Percentiles rank a stretch among this genome's conserved stretches.
Evolutionary conservation across 1,140 invertebrate species (phyloP).

Genomic region (Halictus rubicundus): DNA sequence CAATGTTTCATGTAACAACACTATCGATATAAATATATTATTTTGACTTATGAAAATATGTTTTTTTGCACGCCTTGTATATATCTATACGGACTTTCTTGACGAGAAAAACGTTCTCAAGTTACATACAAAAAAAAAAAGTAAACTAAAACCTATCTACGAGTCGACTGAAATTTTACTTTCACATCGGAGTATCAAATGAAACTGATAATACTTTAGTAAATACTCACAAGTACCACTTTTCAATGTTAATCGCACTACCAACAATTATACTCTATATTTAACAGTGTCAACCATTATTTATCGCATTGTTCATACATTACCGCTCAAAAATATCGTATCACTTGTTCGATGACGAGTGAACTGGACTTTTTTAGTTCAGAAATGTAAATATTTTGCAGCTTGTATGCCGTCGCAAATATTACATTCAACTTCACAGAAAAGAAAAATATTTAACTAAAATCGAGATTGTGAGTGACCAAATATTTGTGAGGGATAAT

Average conservation of each 20-base stretch:
- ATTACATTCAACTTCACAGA: too few relatives aligned
- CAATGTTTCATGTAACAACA: constrained; percentile 7
- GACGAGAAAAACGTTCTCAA: not conserved
- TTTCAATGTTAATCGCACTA: not conserved
- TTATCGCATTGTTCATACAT: not conserved
- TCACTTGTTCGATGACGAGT: too few relatives aligned
- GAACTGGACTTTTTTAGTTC: too few relatives aligned
- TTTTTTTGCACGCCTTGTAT: not conserved
- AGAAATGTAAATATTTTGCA: too few relatives aligned
- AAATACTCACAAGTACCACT: not conserved
- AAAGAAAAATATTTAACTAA: too few relatives aligned
- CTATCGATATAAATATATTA: constrained; percentile 34
- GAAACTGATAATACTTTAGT: not conserved
- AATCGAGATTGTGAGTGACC: too few relatives aligned
- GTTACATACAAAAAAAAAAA: not conserved
- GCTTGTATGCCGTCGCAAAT: too few relatives aligned
- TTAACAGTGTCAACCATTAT: not conserved
- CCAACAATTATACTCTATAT: too few relatives aligned
- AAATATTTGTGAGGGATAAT: too few relatives aligned
- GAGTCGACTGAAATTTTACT: not conserved
- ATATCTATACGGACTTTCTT: not conserved
- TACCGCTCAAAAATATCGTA: too few relatives aligned
- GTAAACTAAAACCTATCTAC: not conserved
- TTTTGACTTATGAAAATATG: constrained; percentile 17
- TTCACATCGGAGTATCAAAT: too few relatives aligned